Conservation (phyloP, 2,113 vertebrate genomes). For the Andinoacara biseriatus region DNA sequence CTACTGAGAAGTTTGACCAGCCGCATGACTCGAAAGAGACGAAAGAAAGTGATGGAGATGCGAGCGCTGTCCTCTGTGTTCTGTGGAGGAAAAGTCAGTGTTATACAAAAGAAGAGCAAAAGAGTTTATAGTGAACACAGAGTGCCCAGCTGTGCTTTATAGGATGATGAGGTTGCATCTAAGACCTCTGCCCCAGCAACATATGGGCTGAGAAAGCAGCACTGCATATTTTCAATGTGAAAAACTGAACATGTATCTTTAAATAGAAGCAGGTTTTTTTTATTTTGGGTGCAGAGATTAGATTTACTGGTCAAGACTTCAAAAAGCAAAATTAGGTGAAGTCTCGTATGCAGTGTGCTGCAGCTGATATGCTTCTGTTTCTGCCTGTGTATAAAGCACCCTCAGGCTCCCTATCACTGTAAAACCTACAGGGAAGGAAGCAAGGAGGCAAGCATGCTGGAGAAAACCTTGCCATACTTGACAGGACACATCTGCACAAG, state of each 20-base stretch:
- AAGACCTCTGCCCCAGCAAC: slow-evolving; percentile 52
- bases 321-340: neutral
- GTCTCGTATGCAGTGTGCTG: slow-evolving; percentile 37
- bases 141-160: slow-evolving; percentile 71
- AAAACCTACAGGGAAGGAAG: slow-evolving; percentile 74
- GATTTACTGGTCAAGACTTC: neutral
- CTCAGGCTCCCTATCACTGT: slow-evolving; percentile 61
- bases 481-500: slow-evolving; percentile 78
- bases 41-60: slow-evolving; percentile 99
- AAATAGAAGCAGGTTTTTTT: neutral
- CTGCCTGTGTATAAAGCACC: slow-evolving; percentile 65
- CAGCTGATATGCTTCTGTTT: slow-evolving; percentile 70
- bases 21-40: slow-evolving; percentile 98
- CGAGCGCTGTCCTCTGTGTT: slow-evolving; percentile 97
- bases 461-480: slow-evolving; percentile 81
- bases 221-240: slow-evolving; percentile 15
- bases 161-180: slow-evolving; percentile 46
- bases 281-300: neutral
- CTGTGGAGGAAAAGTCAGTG: slow-evolving; percentile 81
- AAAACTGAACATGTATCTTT: slow-evolving; percentile 1
- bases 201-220: slow-evolving; percentile 63
- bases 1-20: slow-evolving; percentile 98
- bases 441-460: slow-evolving; percentile 77
- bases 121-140: slow-evolving; percentile 34
- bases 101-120: slow-evolving; percentile 63